Conservation (phyloP, 1,140 invertebrate genomes). For the Drepana arcuata region DNA sequence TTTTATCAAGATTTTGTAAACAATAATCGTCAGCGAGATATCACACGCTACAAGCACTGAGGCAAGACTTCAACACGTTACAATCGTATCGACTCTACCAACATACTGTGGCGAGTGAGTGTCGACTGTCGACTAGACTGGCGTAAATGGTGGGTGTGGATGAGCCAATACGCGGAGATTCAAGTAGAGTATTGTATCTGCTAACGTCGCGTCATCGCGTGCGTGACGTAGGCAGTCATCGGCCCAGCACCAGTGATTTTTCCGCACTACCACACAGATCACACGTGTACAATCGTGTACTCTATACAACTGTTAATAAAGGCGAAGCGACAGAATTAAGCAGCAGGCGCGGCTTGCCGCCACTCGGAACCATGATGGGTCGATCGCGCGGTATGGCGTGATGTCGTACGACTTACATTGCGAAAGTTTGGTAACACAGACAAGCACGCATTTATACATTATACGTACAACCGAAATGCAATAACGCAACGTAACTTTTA, state of each 20-base stretch:
- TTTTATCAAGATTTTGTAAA: constrained; percentile 9
- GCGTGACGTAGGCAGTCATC: background rate
- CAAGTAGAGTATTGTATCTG: no score
- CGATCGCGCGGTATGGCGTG: constrained; percentile 55
- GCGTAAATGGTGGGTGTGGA: constrained; percentile 14
- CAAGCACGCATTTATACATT: background rate
- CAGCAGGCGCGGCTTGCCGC: background rate
- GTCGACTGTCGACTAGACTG: background rate
- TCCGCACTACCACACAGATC: background rate
- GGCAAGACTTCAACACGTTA: constrained; percentile 16
- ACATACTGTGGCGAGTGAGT: constrained; percentile 18
- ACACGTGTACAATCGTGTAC: background rate
- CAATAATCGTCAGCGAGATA: constrained; percentile 1
- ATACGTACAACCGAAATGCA: background rate
- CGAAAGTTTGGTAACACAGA: constrained; percentile 31
- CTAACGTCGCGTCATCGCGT: no score
- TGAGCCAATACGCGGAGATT: constrained; percentile 11
- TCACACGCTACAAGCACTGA: background rate
- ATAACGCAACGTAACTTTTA: background rate
- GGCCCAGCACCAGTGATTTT: background rate
- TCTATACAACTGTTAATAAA: background rate
- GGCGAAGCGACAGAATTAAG: background rate
- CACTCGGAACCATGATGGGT: constrained; percentile 9
- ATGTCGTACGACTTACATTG: constrained; percentile 46
- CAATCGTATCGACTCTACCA: constrained; percentile 23